Base-by-base conservation (phyloP, 1,140 invertebrate genomes). In the Drosophila kurseongensis region DNA sequence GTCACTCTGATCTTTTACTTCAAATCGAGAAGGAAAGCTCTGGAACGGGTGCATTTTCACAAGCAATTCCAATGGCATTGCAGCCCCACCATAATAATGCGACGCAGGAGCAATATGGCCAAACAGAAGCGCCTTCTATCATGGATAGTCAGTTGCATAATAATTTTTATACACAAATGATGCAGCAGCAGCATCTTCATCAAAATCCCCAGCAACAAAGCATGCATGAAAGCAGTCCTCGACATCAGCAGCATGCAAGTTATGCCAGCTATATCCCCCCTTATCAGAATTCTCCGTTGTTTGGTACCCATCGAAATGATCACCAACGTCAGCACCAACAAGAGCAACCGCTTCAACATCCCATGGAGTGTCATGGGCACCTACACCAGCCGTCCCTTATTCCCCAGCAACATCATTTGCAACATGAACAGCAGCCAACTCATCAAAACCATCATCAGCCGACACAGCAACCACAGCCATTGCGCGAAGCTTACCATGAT, bases 161-260 rank as follows among this genome's bases (percentile, higher is more conserved):
- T 18, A 83, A 48, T 35, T 72, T 83, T 40, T 83, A 84, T 41
- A 35, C 63, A 1, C 73, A 85, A 72, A 71, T 80, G 55, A 35
- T 81, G 23, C 78, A 78, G 9, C 78, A 92, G 76, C 84, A 90
- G 72, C 71, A 78, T 7, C 40, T 78, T 56, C 79, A 72, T 75
- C 66, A 91, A 71, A 60, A 89, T 42, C 77, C 65, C 4, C 61
- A 71, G 1, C 45, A 55, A 9, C 58, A 81, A 27, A 76, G 12
- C 59, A 59, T 78, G 6, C 79, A 81, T 18, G 59, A 62, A 13
- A 68, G 80, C 5, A 68, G 75, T 40, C 44, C 54, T 4, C 65
- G 74, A 69, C 91, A 60, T 45, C 92, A 73, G 27, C 80, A 68
- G 18, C 40, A 59, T 36, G 18, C 61, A 12, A 65, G 56, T 16